Evolutionary conservation across 2,797 vertebrate species (phyloP), one percentile per base, ranked within the genome.

Genomic region (Anguilla anguilla): DNA sequence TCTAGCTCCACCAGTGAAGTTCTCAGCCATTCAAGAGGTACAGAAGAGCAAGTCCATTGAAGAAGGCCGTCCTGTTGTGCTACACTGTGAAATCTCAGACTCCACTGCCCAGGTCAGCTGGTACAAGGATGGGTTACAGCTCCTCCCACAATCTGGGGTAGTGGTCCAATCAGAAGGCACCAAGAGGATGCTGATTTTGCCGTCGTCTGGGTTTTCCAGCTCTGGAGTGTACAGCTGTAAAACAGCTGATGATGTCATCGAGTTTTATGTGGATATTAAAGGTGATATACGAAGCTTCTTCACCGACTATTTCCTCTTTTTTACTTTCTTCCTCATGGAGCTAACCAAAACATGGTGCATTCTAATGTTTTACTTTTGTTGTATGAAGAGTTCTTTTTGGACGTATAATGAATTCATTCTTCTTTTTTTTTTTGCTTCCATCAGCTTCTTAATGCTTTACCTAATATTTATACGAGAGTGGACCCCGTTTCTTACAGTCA

Each of bases 191-290:
- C 94, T 96, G 93, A 91, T 96, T 92, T 95, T 96, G 93, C 95
- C 88, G 0, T 89, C 93, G 2, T 94, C 95, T 85, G 93, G 87
- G 43, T 91, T 93, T 0, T 96, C 96, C 89, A 95, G 96, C 72
- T 93, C 97, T 4, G 97, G 96, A 92, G 93, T 94, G 91, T 97
- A 97, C 88, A 90, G 94, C 93, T 97, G 97, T 92, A 94, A 95
- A 79, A 93, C 95, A 0, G 88, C 93, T 83, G 92, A 94, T 87
- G 95, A 96, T 92, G 92, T 93, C 90, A 94, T 95, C 90, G 94
- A 93, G 91, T 97, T 97, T 96, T 95, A 91, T 28, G 93, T 96
- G 91, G 97, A 97, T 91, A 96, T 98, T 91, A 94, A 95, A 95
- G 98, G 98, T 99, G 95, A 99, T 97, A 93, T 90, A 86, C 90